Conservation (phyloP, 2,797 vertebrate species). For the Lycodopsis pacificus region DNA sequence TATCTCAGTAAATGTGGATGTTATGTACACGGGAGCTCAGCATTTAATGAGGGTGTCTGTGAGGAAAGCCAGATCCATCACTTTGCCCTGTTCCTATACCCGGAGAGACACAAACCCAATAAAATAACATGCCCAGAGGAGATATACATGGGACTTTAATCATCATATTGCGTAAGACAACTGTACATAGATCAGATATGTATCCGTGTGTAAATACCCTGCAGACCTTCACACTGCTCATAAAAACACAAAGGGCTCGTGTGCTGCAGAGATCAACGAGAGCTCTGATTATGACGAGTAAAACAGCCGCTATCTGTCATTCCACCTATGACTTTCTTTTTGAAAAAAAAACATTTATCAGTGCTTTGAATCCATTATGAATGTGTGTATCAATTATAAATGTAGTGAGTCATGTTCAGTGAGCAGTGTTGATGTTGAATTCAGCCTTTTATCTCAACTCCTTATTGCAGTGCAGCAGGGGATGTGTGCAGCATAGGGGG, state of each 20-base stretch:
- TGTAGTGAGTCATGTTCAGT: constrained; percentile 39
- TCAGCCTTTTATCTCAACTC: constrained; percentile 42
- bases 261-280: constrained; percentile 29
- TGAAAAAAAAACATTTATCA: constrained; percentile 2
- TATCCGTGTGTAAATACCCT: constrained; percentile 10
- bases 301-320: constrained; percentile 19
- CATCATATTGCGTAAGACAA: constrained; percentile 21
- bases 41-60: constrained; percentile 35
- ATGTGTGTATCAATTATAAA: constrained; percentile 59
- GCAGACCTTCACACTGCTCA: constrained; percentile 21
- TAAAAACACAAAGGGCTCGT: constrained; percentile 21
- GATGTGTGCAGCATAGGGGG: background rate
- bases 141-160: constrained; percentile 11
- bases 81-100: constrained; percentile 14
- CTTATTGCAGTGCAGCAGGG: constrained; percentile 26
- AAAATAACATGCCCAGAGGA: constrained; percentile 22
- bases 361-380: constrained; percentile 59
- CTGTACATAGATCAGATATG: constrained; percentile 29
- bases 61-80: constrained; percentile 31
- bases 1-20: constrained; percentile 29
- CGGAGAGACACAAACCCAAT: constrained; percentile 35
- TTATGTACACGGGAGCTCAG: constrained; percentile 14
- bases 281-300: constrained; percentile 14
- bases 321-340: background rate
- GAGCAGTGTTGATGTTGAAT: constrained; percentile 34